Evolutionary conservation across 2,797 vertebrate species (phyloP).

Genomic region (Telmatherina bonti): DNA sequence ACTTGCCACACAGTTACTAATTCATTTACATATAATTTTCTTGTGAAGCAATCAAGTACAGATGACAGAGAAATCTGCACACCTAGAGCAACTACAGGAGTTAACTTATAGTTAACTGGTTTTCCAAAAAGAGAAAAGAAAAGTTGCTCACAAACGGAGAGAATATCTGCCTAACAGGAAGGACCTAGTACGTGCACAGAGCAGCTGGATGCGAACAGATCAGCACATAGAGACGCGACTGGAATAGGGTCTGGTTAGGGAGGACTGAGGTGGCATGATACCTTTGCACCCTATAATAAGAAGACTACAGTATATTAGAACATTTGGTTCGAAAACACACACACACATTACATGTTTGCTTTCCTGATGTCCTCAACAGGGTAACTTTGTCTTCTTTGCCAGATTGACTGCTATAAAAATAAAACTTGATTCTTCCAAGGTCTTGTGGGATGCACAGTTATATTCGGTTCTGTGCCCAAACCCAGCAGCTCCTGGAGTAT

Average conservation of each 20-base stretch:
- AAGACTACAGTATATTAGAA: slow-evolving; percentile 48
- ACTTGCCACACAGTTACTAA: background rate
- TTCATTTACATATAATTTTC: background rate
- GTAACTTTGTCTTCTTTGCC: slow-evolving; percentile 20
- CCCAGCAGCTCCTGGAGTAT: slow-evolving; percentile 16
- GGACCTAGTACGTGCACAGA: slow-evolving; percentile 26
- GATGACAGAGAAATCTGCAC: background rate
- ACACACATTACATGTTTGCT: slow-evolving; percentile 37
- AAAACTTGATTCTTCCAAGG: slow-evolving; percentile 25
- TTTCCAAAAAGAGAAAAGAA: background rate
- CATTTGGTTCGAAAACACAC: slow-evolving; percentile 46
- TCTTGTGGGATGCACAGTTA: background rate
- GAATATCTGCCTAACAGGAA: slow-evolving; percentile 42
- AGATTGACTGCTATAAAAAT: slow-evolving; percentile 51
- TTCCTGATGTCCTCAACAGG: slow-evolving; percentile 24
- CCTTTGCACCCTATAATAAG: slow-evolving; percentile 59
- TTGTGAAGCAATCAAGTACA: background rate
- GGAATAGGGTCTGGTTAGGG: background rate
- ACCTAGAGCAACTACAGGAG: background rate
- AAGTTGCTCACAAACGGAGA: background rate
- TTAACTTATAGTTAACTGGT: too few relatives aligned
- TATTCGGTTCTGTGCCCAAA: slow-evolving; percentile 2
- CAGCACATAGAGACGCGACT: background rate
- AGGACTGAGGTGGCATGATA: slow-evolving; percentile 57
- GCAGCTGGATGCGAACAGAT: slow-evolving; percentile 23